Conservation (phyloP, 2,888 invertebrate species). For the Troides oblongomaculatus region DNA sequence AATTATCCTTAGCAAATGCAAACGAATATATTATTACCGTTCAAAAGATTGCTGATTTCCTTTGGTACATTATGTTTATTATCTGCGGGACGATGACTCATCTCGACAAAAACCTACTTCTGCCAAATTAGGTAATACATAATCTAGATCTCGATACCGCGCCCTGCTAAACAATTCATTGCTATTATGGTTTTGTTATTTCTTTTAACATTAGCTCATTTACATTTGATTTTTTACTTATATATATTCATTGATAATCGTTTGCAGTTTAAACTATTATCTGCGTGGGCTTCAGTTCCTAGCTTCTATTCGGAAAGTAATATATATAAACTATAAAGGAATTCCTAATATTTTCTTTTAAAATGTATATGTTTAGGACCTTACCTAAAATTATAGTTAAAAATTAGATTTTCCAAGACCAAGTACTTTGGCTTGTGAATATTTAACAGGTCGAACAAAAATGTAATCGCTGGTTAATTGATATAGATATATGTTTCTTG, state of each 20-base stretch:
- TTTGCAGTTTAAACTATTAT: too few species aligned
- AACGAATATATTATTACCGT: not conserved
- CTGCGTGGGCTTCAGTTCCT: too few species aligned
- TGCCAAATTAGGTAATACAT: slow-evolving; percentile 26
- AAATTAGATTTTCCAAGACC: too few species aligned
- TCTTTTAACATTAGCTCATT: slow-evolving; percentile 5
- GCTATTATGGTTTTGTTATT: slow-evolving; percentile 13
- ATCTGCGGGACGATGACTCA: slow-evolving; percentile 21
- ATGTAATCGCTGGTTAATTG: too few species aligned
- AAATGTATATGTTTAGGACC: too few species aligned
- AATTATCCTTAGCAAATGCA: slow-evolving; percentile 2
- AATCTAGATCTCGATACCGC: slow-evolving; percentile 24
- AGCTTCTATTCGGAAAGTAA: too few species aligned
- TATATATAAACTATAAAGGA: too few species aligned
- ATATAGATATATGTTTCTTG: too few species aligned
- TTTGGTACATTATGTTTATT: slow-evolving; percentile 15
- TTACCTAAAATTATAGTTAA: too few species aligned
- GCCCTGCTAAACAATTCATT: slow-evolving; percentile 11
- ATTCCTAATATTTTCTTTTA: too few species aligned
- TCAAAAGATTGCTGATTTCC: slow-evolving; percentile 18
- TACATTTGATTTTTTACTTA: slow-evolving; percentile 15
- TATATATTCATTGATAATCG: not conserved
- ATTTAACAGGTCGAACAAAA: too few species aligned
- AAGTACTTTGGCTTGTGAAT: too few species aligned
- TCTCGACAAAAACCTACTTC: slow-evolving; percentile 25